phyloP scores from a whole-genome alignment of 2,113 vertebrate species.

The Caranx melampygus region DNA sequence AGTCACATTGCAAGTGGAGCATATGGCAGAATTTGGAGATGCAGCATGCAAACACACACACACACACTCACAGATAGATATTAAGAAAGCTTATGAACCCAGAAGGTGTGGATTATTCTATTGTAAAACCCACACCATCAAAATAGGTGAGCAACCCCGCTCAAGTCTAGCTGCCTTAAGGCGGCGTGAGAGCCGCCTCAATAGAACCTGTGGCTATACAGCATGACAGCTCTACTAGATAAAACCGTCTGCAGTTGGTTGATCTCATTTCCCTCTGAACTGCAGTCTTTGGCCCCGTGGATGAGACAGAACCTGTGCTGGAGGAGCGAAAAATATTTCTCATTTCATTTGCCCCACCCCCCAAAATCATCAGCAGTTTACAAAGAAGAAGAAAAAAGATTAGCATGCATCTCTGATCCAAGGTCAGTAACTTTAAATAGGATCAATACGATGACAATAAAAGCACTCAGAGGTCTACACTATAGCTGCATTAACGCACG shows the following conservation, averaged over 20 bases:
- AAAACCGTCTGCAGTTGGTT: constrained; percentile 63
- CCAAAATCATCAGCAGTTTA: constrained; percentile 25
- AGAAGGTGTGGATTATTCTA: constrained; percentile 46
- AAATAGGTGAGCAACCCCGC: constrained; percentile 59
- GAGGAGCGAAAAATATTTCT: constrained; percentile 43
- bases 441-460: constrained; percentile 20
- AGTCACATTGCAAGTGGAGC: constrained; percentile 17
- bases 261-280: constrained; percentile 65
- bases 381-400: not conserved
- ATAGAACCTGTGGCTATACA: constrained; percentile 56
- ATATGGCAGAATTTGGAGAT: constrained; percentile 17
- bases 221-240: constrained; percentile 59
- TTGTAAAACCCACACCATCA: constrained; percentile 49
- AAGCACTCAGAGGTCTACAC: not conserved
- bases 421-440: constrained; percentile 27
- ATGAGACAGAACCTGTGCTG: constrained; percentile 34
- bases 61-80: constrained; percentile 3
- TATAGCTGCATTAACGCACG: constrained; percentile 21
- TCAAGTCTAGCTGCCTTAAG: constrained; percentile 59
- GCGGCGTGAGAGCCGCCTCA: constrained; percentile 37
- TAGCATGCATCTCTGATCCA: not conserved
- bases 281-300: constrained; percentile 30
- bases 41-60: constrained; percentile 7
- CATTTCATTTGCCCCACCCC: constrained; percentile 17
- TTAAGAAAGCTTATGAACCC: constrained; percentile 27